phyloP scores from a whole-genome alignment of 30 jellyfish, hydroid and myxozoan species.

The Sanderia malayensis region DNA sequence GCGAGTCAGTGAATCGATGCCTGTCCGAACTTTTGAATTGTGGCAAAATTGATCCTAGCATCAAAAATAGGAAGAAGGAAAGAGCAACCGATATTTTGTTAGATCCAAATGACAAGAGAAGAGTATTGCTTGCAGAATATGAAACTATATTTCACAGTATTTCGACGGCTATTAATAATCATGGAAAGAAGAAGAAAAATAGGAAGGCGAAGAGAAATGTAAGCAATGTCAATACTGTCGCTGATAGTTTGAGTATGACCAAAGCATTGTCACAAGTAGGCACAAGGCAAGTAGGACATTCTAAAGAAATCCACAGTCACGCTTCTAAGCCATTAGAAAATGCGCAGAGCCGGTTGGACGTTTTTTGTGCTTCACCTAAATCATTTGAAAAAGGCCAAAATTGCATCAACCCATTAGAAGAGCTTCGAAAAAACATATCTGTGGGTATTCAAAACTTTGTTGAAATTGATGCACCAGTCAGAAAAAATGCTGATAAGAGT shows the following conservation, averaged over 20 bases:
- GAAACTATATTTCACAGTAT: constrained; percentile 6
- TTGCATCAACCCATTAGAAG: not conserved
- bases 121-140: constrained; percentile 11
- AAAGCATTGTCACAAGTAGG: not conserved
- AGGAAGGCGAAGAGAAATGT: constrained; percentile 36
- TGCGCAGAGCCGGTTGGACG: not conserved
- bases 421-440: not conserved
- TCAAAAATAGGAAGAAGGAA: constrained; percentile 25
- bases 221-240: not conserved
- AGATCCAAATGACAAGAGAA: constrained; percentile 19
- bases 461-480: constrained; percentile 6
- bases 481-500: not conserved
- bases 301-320: not conserved
- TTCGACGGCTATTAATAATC: not conserved
- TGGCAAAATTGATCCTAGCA: constrained; percentile 5
- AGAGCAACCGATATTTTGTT: constrained; percentile 29
- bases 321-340: not conserved
- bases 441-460: not conserved
- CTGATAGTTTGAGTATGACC: no score
- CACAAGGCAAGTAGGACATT: not conserved
- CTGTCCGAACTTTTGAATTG: constrained; percentile 24
- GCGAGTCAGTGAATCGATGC: constrained; percentile 14
- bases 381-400: not conserved
- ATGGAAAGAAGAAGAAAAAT: constrained; percentile 47
- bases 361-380: not conserved